Evolutionary conservation across 2,888 invertebrate species (phyloP).

Genomic region (Bruchidius siliquastri): DNA sequence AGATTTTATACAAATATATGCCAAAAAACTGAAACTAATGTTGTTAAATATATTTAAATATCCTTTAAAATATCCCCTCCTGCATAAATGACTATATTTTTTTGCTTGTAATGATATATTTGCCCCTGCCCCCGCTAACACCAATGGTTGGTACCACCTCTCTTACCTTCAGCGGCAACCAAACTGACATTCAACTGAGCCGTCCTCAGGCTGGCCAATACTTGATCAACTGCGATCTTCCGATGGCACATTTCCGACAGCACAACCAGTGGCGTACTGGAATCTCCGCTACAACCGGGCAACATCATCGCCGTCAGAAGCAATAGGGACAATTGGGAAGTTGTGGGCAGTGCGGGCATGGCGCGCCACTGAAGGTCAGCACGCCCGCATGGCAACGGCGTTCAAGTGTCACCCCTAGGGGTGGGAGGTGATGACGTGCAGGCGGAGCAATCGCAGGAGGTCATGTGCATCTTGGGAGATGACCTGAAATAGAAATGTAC

Average conservation of each 20-base stretch:
- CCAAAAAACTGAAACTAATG: too few species aligned
- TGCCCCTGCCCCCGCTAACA: too few species aligned
- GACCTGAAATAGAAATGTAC: background rate
- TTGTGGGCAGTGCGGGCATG: slow-evolving; percentile 23
- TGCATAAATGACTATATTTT: too few species aligned
- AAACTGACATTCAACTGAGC: background rate
- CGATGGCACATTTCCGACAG: slow-evolving; percentile 43
- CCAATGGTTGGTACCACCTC: too few species aligned
- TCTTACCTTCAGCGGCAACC: background rate
- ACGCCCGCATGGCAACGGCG: background rate
- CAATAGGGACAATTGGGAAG: slow-evolving; percentile 53
- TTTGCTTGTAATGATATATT: too few species aligned
- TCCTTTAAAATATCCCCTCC: too few species aligned
- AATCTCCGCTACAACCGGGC: slow-evolving; percentile 47
- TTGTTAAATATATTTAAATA: too few species aligned
- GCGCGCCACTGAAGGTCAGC: background rate
- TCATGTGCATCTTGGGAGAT: background rate
- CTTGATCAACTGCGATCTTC: background rate
- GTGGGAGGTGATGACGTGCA: background rate
- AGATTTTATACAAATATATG: too few species aligned
- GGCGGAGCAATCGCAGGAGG: background rate
- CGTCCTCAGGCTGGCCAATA: background rate
- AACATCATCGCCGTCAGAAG: slow-evolving; percentile 54
- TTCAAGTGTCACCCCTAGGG: background rate
- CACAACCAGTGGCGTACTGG: slow-evolving; percentile 45